Percentiles rank a stretch among this genome's conserved stretches.
Evolutionary conservation across 1,140 invertebrate species (phyloP).

Genomic region (Zaprionus ghesquierei): DNA sequence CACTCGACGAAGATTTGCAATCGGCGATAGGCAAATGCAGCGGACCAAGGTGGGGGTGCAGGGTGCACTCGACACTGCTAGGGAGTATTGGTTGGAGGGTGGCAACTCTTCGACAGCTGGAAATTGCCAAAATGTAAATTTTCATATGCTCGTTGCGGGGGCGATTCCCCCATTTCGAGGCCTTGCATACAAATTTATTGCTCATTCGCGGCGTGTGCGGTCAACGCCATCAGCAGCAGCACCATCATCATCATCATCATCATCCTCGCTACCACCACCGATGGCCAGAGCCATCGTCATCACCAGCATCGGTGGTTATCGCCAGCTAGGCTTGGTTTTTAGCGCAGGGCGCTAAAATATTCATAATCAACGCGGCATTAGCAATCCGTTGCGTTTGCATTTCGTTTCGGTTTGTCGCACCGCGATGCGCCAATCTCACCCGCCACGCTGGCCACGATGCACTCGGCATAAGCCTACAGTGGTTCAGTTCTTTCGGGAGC

Average conservation of each 20-base stretch:
- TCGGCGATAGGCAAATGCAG: conserved; percentile 51
- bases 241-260: conserved; percentile 14
- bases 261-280: conserved; percentile 10
- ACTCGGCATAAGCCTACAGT: conserved; percentile 15
- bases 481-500: conserved; percentile 46
- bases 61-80: too few relatives aligned
- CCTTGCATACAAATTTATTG: conserved; percentile 69
- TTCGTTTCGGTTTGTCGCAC: conserved; percentile 26
- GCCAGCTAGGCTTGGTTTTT: conserved; percentile 13
- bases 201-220: conserved; percentile 45
- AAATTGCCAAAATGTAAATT: conserved; percentile 82
- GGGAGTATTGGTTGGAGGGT: neutral
- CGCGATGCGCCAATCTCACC: neutral
- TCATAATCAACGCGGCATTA: conserved; percentile 76
- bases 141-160: conserved; percentile 54
- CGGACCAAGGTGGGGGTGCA: neutral
- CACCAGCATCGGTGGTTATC: neutral
- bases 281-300: neutral
- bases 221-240: conserved; percentile 33
- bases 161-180: neutral
- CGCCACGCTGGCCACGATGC: neutral
- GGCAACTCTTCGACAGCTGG: conserved; percentile 57
- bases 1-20: conserved; percentile 65
- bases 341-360: conserved; percentile 57
- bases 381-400: conserved; percentile 45